Base-by-base conservation (phyloP, 2,113 vertebrate genomes). In the Eptesicus fuscus region DNA sequence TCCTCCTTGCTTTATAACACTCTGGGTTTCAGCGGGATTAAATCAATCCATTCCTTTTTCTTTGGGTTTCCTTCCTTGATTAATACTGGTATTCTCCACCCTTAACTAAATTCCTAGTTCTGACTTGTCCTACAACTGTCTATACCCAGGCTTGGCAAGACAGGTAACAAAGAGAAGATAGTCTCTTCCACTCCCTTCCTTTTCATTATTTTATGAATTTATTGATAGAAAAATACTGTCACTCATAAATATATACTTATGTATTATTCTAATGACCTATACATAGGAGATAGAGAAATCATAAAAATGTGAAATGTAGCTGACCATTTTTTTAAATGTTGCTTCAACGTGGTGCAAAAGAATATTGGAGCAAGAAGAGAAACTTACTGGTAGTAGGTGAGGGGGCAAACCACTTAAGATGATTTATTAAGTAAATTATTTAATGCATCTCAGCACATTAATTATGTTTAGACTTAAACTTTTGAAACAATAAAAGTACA, bases 371-470 rank as follows among this genome's bases (percentile, higher is more conserved):
- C 49, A 73, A 83, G 25, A 90, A 73, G 69, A 90, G 61, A 94
- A 78, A 90, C 49, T 83, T 37, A 59, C 30, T 96, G 51, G 30
- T 83, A 67, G 12, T 70, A 20, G 14, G 14, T 56, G 11, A 85
- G 42, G 10, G n/a, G 30, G 13, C 5, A 92, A 91, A 65, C 53
- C 85, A 88, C 44, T 90, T 88, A 92, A 53, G n/a, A 84, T 88
- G 82, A 90, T 92, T 93, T 91, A 95, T 92, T 80, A 90, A 89
- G 44, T 76, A 88, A 86, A 89, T 94, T 69, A 87, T 88, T 49
- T 92, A 23, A 90, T 23, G 65, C 90, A 42, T 90, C 35, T 84
- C 32, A 32, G 51, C 35, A 94, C 25, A 88, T 88, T 83, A 63
- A 94, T 93, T 88, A 71, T 92, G 28, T 92, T 87, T 91, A 76